Evolutionary conservation across 2,888 invertebrate species (phyloP).

Genomic region (Thereva nobilitata): DNA sequence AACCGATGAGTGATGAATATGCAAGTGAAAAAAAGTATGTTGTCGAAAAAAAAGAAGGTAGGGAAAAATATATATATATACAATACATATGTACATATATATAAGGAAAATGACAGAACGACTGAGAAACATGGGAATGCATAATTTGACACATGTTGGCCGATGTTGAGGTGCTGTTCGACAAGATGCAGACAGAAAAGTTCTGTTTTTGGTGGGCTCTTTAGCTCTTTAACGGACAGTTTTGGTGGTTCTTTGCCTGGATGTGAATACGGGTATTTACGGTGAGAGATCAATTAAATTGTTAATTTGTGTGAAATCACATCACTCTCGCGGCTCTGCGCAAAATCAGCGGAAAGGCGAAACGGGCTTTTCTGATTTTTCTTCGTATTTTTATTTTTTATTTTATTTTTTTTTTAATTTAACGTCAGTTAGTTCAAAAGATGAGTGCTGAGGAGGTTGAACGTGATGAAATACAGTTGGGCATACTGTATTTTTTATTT

Average conservation of each 20-base stretch:
- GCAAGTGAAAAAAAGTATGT: neutral
- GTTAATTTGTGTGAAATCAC: conserved; percentile 37
- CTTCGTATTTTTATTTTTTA: too few relatives aligned
- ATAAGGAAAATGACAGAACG: too few relatives aligned
- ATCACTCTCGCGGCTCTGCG: neutral
- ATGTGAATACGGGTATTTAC: conserved; percentile 6
- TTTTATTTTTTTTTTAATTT: too few relatives aligned
- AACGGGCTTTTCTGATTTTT: too few relatives aligned
- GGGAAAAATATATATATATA: too few relatives aligned
- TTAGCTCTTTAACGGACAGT: neutral
- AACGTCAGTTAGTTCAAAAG: too few relatives aligned
- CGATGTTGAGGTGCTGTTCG: conserved; percentile 29
- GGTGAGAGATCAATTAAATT: conserved; percentile 34
- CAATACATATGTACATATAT: too few relatives aligned
- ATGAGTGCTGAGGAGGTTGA: too few relatives aligned
- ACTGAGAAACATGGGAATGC: conserved; percentile 24
- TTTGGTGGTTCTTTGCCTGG: conserved; percentile 6
- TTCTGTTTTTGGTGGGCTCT: conserved; percentile 25
- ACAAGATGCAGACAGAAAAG: conserved; percentile 29
- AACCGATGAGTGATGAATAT: conserved; percentile 24
- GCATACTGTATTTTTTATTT: too few relatives aligned
- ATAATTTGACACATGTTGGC: conserved; percentile 35
- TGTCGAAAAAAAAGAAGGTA: too few relatives aligned
- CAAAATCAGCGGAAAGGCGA: too few relatives aligned
- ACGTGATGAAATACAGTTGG: too few relatives aligned